These are phyloP conservation scores for Moxostoma hubbsi DNA, from an alignment of 2,797 vertebrate species.

Conservation along the genomic window DNA sequence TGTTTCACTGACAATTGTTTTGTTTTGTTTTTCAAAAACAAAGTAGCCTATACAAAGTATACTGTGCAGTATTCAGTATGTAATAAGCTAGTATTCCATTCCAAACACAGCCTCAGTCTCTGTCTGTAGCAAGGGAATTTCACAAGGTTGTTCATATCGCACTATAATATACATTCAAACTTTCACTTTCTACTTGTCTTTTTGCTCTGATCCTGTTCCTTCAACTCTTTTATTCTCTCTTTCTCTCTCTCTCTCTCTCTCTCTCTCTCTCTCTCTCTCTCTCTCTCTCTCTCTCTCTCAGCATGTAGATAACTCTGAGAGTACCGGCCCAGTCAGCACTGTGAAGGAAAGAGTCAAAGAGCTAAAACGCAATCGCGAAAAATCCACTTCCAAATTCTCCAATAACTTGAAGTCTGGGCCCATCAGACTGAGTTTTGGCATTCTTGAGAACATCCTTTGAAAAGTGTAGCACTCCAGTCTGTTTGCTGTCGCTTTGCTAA, in stretches of 20 bases:
- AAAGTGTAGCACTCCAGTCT: conserved; percentile 35
- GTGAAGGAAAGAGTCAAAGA: neutral
- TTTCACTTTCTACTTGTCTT: conserved; percentile 2
- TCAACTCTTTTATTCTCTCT: conserved; percentile 13
- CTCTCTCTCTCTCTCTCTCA: neutral
- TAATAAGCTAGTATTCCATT: no score
- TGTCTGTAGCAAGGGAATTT: neutral
- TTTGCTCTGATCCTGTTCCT: neutral
- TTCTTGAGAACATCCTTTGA: conserved; percentile 27
- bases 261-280: no score
- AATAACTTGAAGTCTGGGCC: neutral
- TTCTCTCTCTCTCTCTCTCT: neutral
- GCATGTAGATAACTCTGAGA: neutral
- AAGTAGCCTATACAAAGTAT: no score
- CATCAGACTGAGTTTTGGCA: conserved; percentile 17
- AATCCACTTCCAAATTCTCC: neutral
- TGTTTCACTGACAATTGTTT: no score
- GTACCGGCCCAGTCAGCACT: conserved; percentile 5
- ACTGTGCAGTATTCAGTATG: no score
- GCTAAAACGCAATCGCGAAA: conserved; percentile 6
- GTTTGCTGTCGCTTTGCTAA: conserved; percentile 49
- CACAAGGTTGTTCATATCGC: neutral
- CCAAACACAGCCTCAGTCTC: neutral
- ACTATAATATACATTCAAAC: conserved; percentile 24
- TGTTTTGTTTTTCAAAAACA: no score